These are phyloP conservation scores for Orientallactaga bullata DNA, from an alignment of 2,113 vertebrate species.

Conservation along the genomic window DNA sequence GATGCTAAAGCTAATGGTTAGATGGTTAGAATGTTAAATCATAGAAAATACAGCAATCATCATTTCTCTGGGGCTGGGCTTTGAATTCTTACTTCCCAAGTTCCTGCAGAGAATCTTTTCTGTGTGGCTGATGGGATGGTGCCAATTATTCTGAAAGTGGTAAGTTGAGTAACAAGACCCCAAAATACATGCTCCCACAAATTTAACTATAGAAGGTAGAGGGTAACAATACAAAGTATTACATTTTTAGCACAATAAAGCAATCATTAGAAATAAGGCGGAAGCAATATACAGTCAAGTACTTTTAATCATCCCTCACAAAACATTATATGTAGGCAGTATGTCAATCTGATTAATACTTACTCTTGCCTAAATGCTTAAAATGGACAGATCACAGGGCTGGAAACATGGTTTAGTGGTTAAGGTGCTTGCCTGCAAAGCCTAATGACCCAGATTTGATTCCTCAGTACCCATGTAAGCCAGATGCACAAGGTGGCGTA, in stretches of 20 bases:
- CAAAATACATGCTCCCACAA: not conserved
- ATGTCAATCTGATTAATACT: no score
- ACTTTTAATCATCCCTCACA: slow-evolving; percentile 18
- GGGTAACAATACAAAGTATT: not conserved
- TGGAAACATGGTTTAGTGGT: no score
- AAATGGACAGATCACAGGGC: not conserved
- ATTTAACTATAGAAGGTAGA: not conserved
- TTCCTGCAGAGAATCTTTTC: slow-evolving; percentile 19
- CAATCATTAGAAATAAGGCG: not conserved
- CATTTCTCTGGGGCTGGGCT: not conserved
- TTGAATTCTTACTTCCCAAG: not conserved
- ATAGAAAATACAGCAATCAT: not conserved
- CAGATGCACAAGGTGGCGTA: no score
- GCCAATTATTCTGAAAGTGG: slow-evolving; percentile 3
- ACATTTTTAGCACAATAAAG: slow-evolving; percentile 10
- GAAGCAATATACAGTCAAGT: not conserved
- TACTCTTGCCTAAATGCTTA: not conserved
- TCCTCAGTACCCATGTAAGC: no score
- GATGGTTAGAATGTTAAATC: not conserved
- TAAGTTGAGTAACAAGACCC: not conserved
- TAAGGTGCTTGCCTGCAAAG: no score
- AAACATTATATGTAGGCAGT: not conserved
- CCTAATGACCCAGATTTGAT: no score
- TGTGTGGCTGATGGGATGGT: not conserved
- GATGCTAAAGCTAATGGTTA: not conserved